Conservation (phyloP, 2,797 vertebrate species). For the Argyrosomus regius region DNA sequence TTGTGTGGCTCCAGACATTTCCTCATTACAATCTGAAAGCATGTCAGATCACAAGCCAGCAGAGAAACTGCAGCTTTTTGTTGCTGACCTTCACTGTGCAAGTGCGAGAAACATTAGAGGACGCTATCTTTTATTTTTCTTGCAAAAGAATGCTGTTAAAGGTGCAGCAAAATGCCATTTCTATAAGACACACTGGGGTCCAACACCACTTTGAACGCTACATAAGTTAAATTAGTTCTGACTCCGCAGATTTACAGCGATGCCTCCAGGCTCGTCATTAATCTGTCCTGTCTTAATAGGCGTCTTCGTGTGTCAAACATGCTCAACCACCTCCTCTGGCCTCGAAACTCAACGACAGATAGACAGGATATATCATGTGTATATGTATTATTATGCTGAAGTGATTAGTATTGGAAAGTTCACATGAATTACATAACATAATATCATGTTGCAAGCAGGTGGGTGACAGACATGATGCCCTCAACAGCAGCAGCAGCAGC, state of each 20-base stretch:
- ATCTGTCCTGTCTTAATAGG: slow-evolving; percentile 29
- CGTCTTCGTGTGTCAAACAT: slow-evolving; percentile 24
- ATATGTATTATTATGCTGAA: slow-evolving; percentile 1
- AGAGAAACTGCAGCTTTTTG: slow-evolving; percentile 20
- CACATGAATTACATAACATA: slow-evolving; percentile 50
- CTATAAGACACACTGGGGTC: not conserved
- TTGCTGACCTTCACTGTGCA: slow-evolving; percentile 23
- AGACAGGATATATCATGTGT: not conserved
- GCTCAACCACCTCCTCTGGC: slow-evolving; percentile 5
- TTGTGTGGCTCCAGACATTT: slow-evolving; percentile 11
- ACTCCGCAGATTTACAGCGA: slow-evolving; percentile 36
- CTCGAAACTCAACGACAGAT: slow-evolving; percentile 10
- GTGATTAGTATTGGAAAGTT: slow-evolving; percentile 48
- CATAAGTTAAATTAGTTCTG: slow-evolving; percentile 40
- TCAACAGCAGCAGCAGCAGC: slow-evolving; percentile 31
- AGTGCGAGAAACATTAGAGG: slow-evolving; percentile 45
- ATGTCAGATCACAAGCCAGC: slow-evolving; percentile 33
- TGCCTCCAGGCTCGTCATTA: slow-evolving; percentile 30
- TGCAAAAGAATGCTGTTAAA: not conserved
- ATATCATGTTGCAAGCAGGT: slow-evolving; percentile 65
- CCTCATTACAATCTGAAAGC: slow-evolving; percentile 28
- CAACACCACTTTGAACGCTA: slow-evolving; percentile 2
- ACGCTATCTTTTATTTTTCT: slow-evolving; percentile 35
- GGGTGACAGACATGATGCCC: slow-evolving; percentile 53
- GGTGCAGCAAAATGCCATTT: not conserved